Conservation (phyloP, 2,888 invertebrate species). For the Nowickia ferox region DNA sequence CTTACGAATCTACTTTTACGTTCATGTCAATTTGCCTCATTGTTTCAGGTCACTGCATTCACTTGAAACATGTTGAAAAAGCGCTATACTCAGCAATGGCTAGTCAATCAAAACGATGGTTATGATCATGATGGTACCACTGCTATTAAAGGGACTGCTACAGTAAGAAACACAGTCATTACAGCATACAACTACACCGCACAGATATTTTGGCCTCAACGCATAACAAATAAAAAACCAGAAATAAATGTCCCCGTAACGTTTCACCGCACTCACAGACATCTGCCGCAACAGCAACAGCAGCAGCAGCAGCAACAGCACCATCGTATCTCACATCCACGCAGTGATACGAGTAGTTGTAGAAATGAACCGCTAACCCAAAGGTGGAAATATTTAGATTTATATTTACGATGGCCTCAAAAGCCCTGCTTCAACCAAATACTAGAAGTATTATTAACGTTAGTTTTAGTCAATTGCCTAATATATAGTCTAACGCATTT, state of each 20-base stretch:
- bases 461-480: conserved; percentile 82
- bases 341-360: conserved; percentile 26
- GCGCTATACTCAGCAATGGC: conserved; percentile 79
- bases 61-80: conserved; percentile 78
- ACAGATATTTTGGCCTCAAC: conserved; percentile 55
- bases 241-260: conserved; percentile 30
- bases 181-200: conserved; percentile 64
- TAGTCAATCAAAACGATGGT: conserved; percentile 75
- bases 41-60: conserved; percentile 54
- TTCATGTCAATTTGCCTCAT: conserved; percentile 26
- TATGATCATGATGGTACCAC: conserved; percentile 17
- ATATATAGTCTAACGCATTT: conserved; percentile 75
- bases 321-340: conserved; percentile 37
- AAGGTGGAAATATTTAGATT: conserved; percentile 51
- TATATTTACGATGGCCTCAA: conserved; percentile 61
- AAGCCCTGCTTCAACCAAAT: conserved; percentile 81
- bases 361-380: conserved; percentile 47
- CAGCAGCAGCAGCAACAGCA: background rate
- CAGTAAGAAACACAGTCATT: conserved; percentile 18
- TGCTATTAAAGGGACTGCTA: conserved; percentile 28
- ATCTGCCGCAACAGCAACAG: conserved; percentile 49
- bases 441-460: conserved; percentile 82
- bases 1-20: conserved; percentile 30
- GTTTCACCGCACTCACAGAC: conserved; percentile 1
- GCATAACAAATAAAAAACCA: conserved; percentile 71